Evolutionary conservation across 1,140 invertebrate species (phyloP).

Genomic region (Andricus grossulariae): DNA sequence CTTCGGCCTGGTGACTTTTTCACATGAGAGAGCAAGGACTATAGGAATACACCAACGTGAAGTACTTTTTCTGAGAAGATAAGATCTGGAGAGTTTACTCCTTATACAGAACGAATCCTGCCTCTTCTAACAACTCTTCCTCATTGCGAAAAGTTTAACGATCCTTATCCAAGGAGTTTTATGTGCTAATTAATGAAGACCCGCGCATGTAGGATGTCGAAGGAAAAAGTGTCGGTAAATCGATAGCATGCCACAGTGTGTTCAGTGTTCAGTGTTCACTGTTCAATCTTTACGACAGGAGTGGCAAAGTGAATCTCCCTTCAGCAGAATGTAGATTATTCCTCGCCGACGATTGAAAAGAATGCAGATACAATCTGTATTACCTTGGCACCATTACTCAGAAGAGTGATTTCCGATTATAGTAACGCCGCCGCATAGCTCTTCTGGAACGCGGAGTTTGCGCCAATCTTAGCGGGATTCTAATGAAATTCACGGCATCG

Average conservation of each 20-base stretch:
- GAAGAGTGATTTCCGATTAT: constrained; percentile 17
- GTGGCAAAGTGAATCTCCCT: not conserved
- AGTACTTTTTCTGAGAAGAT: too few relatives aligned
- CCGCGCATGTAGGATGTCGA: not conserved
- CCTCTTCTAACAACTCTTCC: not conserved
- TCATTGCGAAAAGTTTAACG: not conserved
- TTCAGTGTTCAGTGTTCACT: too few relatives aligned
- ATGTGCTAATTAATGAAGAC: constrained; percentile 9
- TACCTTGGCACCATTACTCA: constrained; percentile 43
- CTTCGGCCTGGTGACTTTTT: too few relatives aligned
- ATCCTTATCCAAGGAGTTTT: constrained; percentile 8
- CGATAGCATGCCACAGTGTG: not conserved
- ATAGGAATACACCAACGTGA: too few relatives aligned
- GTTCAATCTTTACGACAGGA: not conserved
- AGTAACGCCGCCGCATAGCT: constrained; percentile 42
- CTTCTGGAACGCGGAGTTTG: constrained; percentile 45
- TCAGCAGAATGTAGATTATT: constrained; percentile 24
- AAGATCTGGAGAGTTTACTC: not conserved
- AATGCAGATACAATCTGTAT: constrained; percentile 52
- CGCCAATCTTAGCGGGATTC: constrained; percentile 62
- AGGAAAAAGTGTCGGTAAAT: not conserved
- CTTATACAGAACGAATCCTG: not conserved
- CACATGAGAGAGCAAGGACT: too few relatives aligned
- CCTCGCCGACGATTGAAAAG: constrained; percentile 41
- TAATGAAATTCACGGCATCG: constrained; percentile 73